Evolutionary conservation across 2,113 vertebrate species (phyloP).

Genomic region (Dicentrarchus labrax): DNA sequence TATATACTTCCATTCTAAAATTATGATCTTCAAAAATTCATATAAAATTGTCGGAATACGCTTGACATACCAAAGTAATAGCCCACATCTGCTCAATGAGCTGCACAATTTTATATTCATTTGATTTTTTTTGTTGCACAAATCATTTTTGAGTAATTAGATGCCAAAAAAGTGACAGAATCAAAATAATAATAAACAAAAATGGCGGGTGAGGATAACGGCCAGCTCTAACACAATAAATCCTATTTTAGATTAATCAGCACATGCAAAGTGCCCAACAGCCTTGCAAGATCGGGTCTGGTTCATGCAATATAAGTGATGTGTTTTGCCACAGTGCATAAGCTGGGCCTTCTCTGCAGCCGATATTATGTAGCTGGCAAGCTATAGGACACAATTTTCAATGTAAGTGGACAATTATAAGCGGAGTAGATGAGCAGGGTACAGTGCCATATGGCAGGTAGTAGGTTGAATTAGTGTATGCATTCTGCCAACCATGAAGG

Average conservation of each 20-base stretch:
- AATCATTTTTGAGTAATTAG: not conserved
- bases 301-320: not conserved
- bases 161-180: not conserved
- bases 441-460: constrained; percentile 42
- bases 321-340: not conserved
- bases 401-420: constrained; percentile 25
- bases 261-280: not conserved
- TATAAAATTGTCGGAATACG: not conserved
- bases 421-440: constrained; percentile 35
- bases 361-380: constrained; percentile 11
- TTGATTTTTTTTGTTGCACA: not conserved
- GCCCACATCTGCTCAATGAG: not conserved
- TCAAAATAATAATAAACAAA: not conserved
- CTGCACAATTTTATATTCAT: not conserved
- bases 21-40: not conserved
- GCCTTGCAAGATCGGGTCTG: not conserved
- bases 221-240: not conserved
- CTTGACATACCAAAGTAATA: not conserved
- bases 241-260: not conserved
- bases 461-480: constrained; percentile 19
- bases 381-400: constrained; percentile 21
- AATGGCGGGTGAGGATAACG: not conserved
- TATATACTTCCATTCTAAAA: not conserved
- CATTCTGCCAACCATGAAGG: constrained; percentile 31
- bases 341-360: constrained; percentile 2